Conservation (phyloP, 2,888 invertebrate species). For the Polylopha cassiicola region DNA sequence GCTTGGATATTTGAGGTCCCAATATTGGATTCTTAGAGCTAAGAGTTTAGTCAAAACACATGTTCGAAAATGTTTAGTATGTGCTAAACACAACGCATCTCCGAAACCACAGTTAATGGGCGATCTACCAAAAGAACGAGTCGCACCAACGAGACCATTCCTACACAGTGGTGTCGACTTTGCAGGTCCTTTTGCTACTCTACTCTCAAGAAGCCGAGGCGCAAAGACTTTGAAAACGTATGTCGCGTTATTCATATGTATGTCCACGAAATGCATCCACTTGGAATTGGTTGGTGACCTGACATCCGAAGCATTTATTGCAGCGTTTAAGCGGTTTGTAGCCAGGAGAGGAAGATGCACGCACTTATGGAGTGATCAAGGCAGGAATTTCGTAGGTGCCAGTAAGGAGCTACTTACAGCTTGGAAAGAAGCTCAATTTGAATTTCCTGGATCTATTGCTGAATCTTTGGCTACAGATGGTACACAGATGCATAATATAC, state of each 20-base stretch:
- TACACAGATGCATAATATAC: conserved; percentile 28
- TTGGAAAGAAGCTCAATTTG: conserved; percentile 14
- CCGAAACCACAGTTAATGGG: conserved; percentile 1
- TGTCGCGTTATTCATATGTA: conserved; percentile 31
- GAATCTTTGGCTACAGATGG: conserved; percentile 19
- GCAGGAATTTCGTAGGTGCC: conserved; percentile 25
- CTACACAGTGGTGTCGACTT: conserved; percentile 26
- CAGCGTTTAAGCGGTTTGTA: conserved; percentile 13
- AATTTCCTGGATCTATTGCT: not conserved
- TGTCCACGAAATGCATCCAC: conserved; percentile 29
- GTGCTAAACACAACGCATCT: conserved; percentile 24
- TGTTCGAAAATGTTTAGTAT: conserved; percentile 27
- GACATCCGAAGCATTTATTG: conserved; percentile 22
- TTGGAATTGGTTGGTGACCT: conserved; percentile 30
- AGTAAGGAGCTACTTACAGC: conserved; percentile 22
- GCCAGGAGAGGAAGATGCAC: conserved; percentile 18
- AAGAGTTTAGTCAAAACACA: conserved; percentile 25
- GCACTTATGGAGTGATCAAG: conserved; percentile 26
- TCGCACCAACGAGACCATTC: conserved; percentile 5
- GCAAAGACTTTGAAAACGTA: conserved; percentile 25
- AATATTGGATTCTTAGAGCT: conserved; percentile 29
- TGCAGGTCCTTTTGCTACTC: conserved; percentile 28
- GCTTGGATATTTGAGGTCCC: conserved; percentile 26
- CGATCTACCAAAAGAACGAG: conserved; percentile 3
- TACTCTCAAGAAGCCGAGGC: conserved; percentile 28